Conservation (phyloP, 2,888 invertebrate genomes). For the Trissolcus brochymenae region DNA sequence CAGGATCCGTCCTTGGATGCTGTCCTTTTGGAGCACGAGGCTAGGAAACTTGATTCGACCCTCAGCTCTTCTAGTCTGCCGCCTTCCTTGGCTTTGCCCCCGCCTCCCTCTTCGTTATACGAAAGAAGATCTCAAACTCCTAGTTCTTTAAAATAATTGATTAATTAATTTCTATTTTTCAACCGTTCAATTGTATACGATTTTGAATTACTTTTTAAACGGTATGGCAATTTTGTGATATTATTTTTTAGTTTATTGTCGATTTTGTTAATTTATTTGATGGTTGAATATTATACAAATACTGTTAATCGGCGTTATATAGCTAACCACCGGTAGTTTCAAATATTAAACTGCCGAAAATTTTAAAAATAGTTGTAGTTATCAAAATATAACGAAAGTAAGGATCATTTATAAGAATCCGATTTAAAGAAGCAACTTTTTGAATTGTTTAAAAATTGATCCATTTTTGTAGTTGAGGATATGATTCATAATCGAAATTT, state of each 20-base stretch:
- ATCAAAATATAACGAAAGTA: not conserved
- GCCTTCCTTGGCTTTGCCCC: constrained; percentile 70
- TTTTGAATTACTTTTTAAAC: not conserved
- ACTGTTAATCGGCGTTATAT: too few relatives aligned
- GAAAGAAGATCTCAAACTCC: constrained; percentile 69
- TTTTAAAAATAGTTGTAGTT: not conserved
- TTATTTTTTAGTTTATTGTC: too few relatives aligned
- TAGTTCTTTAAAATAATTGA: constrained; percentile 61
- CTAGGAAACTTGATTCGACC: constrained; percentile 82
- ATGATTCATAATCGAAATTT: not conserved
- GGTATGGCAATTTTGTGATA: too few relatives aligned
- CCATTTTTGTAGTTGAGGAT: not conserved
- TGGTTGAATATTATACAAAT: too few relatives aligned
- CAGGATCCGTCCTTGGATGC: constrained; percentile 93
- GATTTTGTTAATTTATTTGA: too few relatives aligned
- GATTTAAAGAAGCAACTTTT: not conserved
- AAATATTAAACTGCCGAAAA: not conserved
- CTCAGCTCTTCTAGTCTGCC: constrained; percentile 71
- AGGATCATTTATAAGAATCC: not conserved
- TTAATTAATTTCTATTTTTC: too few relatives aligned
- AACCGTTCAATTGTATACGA: not conserved
- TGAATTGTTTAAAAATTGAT: not conserved
- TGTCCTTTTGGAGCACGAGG: constrained; percentile 92
- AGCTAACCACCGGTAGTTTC: too few relatives aligned
- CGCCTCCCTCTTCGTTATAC: constrained; percentile 62